These are phyloP conservation scores for Sparidentex hasta DNA, from an alignment of 2,797 vertebrate genomes.

Conservation along the genomic window DNA sequence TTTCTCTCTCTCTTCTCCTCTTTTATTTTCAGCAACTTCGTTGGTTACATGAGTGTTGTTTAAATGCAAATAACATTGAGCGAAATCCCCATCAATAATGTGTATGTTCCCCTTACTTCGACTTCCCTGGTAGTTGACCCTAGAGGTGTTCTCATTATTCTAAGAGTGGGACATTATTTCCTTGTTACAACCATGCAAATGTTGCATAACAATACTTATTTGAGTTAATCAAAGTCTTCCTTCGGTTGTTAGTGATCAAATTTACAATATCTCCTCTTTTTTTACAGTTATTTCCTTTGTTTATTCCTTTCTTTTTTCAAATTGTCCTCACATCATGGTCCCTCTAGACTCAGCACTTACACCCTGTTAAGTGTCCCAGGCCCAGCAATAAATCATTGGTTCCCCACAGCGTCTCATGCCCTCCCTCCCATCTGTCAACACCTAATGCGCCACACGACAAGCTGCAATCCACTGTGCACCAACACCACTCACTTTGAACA, in stretches of 20 bases:
- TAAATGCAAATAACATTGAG: conserved; percentile 45
- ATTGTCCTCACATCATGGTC: conserved; percentile 64
- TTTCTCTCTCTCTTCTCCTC: no score
- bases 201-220: conserved; percentile 5
- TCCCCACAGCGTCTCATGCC: conserved; percentile 70
- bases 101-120: conserved; percentile 26
- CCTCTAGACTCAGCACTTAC: conserved; percentile 76
- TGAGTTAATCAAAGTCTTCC: conserved; percentile 19
- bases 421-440: conserved; percentile 85
- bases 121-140: background rate
- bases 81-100: conserved; percentile 17
- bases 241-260: conserved; percentile 19
- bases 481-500: conserved; percentile 74
- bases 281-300: conserved; percentile 35
- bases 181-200: conserved; percentile 21
- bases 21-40: background rate
- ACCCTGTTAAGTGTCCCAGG: conserved; percentile 76
- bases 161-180: conserved; percentile 11
- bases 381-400: conserved; percentile 82
- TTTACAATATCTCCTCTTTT: conserved; percentile 9
- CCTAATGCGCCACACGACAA: conserved; percentile 76
- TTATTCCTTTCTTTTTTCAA: conserved; percentile 51
- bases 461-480: conserved; percentile 74
- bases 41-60: conserved; percentile 16
- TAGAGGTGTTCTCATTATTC: background rate